Evolutionary conservation across 2,113 vertebrate species (phyloP).

Genomic region (Labeo catla): DNA sequence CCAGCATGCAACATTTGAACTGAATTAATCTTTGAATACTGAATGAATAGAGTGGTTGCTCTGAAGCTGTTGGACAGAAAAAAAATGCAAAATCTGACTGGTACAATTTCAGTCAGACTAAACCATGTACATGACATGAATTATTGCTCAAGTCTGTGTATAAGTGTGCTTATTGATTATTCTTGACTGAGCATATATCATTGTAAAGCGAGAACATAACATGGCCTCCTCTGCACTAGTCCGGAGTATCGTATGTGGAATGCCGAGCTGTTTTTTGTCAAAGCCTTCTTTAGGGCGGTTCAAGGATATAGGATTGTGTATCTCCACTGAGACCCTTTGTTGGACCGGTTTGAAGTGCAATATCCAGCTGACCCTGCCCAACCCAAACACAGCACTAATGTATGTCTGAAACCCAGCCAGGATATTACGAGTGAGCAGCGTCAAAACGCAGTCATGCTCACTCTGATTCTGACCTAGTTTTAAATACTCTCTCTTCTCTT

Average conservation of each 20-base stretch:
- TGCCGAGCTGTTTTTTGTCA: slow-evolving; percentile 49
- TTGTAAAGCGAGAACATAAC: background rate
- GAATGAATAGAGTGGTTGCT: background rate
- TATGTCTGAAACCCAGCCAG: slow-evolving; percentile 26
- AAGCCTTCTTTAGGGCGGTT: slow-evolving; percentile 10
- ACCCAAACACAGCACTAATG: slow-evolving; percentile 30
- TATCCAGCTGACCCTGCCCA: slow-evolving; percentile 21
- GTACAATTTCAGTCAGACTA: background rate
- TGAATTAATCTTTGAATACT: background rate
- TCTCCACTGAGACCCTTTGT: slow-evolving; percentile 19
- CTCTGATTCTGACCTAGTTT: slow-evolving; percentile 54
- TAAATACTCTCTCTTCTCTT: slow-evolving; percentile 25
- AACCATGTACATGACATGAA: background rate
- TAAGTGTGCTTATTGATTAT: background rate
- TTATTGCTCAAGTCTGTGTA: background rate
- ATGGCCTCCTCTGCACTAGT: slow-evolving; percentile 34
- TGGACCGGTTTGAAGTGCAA: slow-evolving; percentile 15
- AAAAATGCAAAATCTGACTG: background rate
- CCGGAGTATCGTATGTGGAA: slow-evolving; percentile 8
- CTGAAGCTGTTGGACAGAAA: slow-evolving; percentile 1
- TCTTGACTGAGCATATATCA: slow-evolving; percentile 7
- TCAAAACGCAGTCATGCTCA: slow-evolving; percentile 36
- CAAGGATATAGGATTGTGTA: slow-evolving; percentile 26
- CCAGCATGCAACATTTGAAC: background rate
- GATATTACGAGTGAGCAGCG: slow-evolving; percentile 31